Evolutionary conservation across 2,797 vertebrate species (phyloP).

Genomic region (Galagoides demidoff): DNA sequence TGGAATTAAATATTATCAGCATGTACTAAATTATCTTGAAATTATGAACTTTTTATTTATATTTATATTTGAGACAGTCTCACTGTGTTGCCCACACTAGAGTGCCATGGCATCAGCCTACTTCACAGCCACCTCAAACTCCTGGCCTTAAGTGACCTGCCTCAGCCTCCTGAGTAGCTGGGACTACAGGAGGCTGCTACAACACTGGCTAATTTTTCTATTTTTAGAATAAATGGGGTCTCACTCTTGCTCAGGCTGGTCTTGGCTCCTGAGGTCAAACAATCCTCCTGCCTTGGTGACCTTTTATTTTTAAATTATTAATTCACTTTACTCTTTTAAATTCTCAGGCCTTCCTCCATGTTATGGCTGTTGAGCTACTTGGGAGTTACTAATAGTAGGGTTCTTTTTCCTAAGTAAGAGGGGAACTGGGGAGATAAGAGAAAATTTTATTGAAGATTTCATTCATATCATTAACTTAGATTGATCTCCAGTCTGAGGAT

Average conservation of each 20-base stretch:
- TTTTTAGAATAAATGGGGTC: too few species aligned
- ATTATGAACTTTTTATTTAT: neutral
- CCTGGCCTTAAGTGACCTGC: too few species aligned
- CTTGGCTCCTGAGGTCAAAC: too few species aligned
- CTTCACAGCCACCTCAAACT: too few species aligned
- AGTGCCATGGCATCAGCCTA: too few species aligned
- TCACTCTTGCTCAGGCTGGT: too few species aligned
- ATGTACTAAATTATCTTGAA: conserved; percentile 36
- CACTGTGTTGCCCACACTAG: too few species aligned
- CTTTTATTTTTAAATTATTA: conserved; percentile 30
- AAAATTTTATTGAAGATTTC: neutral
- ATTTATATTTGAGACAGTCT: neutral
- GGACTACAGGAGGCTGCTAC: too few species aligned
- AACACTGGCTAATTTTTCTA: too few species aligned
- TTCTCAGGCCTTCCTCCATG: conserved; percentile 3
- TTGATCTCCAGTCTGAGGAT: neutral
- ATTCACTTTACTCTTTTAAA: neutral
- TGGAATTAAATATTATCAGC: conserved; percentile 37
- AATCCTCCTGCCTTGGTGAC: too few species aligned
- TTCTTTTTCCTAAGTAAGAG: neutral
- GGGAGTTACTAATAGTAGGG: neutral
- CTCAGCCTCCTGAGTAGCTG: too few species aligned
- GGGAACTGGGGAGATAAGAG: fast-evolving
- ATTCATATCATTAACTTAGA: neutral
- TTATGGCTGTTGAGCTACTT: neutral